A percentile compares a stretch with the other conserved stretches of the same genome.
These are phyloP conservation scores for Anhinga rufa DNA, from an alignment of 2,113 vertebrate species.

Conservation along the genomic window DNA sequence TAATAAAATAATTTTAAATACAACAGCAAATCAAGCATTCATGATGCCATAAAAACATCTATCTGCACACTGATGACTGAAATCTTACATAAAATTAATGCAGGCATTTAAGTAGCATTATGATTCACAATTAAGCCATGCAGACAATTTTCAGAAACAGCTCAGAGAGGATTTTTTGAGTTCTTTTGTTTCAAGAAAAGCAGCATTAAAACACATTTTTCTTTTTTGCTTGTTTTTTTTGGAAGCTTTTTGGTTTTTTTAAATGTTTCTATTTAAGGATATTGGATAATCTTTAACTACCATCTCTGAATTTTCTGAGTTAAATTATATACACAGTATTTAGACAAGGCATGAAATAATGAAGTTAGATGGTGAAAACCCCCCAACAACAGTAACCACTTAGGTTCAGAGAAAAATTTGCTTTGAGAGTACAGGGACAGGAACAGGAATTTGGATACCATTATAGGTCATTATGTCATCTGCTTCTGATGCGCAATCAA, in stretches of 20 bases:
- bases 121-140: conserved; percentile 4
- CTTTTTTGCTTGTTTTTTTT: neutral
- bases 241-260: neutral
- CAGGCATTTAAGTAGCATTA: neutral
- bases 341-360: neutral
- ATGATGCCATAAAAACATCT: conserved; percentile 30
- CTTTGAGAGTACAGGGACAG: neutral
- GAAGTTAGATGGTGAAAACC: neutral
- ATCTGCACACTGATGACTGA: neutral
- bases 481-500: neutral
- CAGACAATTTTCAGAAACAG: neutral
- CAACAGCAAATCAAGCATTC: conserved; percentile 21
- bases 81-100: conserved; percentile 34
- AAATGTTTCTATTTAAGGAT: neutral
- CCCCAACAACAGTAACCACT: neutral
- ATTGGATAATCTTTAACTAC: neutral
- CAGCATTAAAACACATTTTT: neutral
- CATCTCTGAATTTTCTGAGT: neutral
- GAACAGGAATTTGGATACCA: neutral
- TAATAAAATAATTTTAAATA: neutral
- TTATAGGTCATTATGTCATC: neutral
- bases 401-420: neutral
- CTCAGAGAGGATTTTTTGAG: neutral
- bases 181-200: neutral
- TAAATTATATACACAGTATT: neutral